Percentiles rank a stretch among this genome's conserved stretches.
phyloP scores from a whole-genome alignment of 1,140 invertebrate genomes.

The Andrena cerasifolii region DNA sequence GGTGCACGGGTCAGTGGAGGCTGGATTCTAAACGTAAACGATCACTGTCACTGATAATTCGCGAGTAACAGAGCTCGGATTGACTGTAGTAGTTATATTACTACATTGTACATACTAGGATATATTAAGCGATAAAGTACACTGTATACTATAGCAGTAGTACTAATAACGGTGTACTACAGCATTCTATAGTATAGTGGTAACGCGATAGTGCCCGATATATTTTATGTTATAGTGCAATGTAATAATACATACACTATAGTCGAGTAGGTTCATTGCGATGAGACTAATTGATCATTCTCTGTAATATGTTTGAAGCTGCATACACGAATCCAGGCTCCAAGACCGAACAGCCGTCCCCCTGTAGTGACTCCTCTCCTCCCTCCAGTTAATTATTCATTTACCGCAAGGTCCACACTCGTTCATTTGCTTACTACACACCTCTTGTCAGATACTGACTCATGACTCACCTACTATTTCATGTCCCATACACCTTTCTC shows the following conservation, averaged over 20 bases:
- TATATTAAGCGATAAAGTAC: constrained; percentile 20
- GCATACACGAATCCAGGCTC: constrained; percentile 65
- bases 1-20: constrained; percentile 71
- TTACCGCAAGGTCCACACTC: constrained; percentile 59
- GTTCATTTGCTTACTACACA: constrained; percentile 66
- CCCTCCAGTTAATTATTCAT: constrained; percentile 60
- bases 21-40: constrained; percentile 74
- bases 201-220: neutral
- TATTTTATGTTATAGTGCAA: constrained; percentile 28
- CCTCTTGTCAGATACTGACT: constrained; percentile 72
- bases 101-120: constrained; percentile 22
- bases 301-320: constrained; percentile 18
- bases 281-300: neutral
- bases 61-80: neutral
- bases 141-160: constrained; percentile 28
- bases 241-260: constrained; percentile 16
- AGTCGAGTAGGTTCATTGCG: neutral
- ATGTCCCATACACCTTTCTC: constrained; percentile 81
- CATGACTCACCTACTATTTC: constrained; percentile 78
- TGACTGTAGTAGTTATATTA: neutral
- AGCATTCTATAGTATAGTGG: constrained; percentile 20
- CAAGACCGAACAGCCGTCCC: constrained; percentile 62
- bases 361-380: constrained; percentile 67
- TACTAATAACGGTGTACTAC: neutral
- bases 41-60: neutral